A percentile compares a stretch with the other conserved stretches of the same genome.
phyloP scores from a whole-genome alignment of 2,113 vertebrate species.

The Prolemur simus region DNA sequence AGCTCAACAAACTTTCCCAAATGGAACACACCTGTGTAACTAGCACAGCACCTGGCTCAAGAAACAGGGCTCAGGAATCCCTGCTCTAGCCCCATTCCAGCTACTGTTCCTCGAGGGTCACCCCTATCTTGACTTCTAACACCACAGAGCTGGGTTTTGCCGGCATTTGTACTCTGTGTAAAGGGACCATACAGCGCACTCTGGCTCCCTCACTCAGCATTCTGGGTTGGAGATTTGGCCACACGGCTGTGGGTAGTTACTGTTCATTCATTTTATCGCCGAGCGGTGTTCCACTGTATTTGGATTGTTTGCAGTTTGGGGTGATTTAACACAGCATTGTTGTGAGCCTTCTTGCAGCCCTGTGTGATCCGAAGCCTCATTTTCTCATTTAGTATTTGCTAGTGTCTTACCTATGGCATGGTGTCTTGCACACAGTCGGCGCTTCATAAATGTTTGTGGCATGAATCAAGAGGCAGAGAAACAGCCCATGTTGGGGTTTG shows the following conservation, averaged over 20 bases:
- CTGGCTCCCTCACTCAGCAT: background rate
- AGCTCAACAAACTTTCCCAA: background rate
- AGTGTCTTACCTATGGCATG: background rate
- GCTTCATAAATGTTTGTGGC: background rate
- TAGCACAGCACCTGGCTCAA: background rate
- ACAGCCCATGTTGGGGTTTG: background rate
- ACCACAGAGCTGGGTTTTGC: background rate
- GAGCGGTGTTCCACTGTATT: background rate
- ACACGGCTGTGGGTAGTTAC: fast-evolving
- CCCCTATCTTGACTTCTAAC: background rate
- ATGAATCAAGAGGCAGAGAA: background rate
- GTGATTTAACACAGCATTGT: background rate
- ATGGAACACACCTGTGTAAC: background rate
- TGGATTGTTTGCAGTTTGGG: background rate
- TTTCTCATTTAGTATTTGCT: background rate
- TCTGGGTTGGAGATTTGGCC: background rate
- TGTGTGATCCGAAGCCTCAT: background rate
- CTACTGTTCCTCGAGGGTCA: background rate
- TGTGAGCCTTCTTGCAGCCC: background rate
- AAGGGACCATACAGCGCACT: background rate
- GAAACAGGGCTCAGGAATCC: background rate
- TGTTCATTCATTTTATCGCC: background rate
- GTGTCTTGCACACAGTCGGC: background rate
- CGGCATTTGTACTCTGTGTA: background rate
- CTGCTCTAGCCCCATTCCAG: fast-evolving